phyloP scores from a whole-genome alignment of 2,888 invertebrate genomes.

The Miltochrista miniata region DNA sequence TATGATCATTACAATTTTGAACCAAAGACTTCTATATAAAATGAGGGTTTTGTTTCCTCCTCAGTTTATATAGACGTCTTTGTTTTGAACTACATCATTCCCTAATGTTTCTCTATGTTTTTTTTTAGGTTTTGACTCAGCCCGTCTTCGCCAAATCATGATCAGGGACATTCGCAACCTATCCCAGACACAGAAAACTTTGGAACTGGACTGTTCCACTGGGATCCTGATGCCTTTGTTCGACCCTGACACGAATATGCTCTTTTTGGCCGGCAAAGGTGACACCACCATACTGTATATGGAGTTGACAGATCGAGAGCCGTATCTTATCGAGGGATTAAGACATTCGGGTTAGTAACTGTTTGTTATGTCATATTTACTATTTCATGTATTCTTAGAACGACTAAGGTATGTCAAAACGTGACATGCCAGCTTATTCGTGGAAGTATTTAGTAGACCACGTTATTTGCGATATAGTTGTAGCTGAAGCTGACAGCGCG shows the following conservation, averaged over 20 bases:
- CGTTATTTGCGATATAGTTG: too few relatives aligned
- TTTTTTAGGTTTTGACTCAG: slow-evolving; percentile 88
- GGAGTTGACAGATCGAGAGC: slow-evolving; percentile 95
- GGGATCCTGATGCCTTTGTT: slow-evolving; percentile 96
- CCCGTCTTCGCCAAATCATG: slow-evolving; percentile 93
- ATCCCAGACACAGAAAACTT: slow-evolving; percentile 88
- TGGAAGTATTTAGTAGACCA: too few relatives aligned
- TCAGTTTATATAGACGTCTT: too few relatives aligned
- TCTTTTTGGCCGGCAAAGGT: slow-evolving; percentile 97
- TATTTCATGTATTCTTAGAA: too few relatives aligned
- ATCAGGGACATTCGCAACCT: slow-evolving; percentile 94
- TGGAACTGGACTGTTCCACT: slow-evolving; percentile 93
- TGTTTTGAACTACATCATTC: background rate
- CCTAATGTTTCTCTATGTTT: background rate
- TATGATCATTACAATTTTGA: too few relatives aligned
- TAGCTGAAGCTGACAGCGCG: too few relatives aligned
- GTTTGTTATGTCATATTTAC: too few relatives aligned
- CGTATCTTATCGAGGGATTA: slow-evolving; percentile 94
- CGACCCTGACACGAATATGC: slow-evolving; percentile 97
- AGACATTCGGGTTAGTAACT: slow-evolving; percentile 86
- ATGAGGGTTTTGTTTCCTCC: too few relatives aligned
- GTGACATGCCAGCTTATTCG: too few relatives aligned
- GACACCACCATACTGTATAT: slow-evolving; percentile 95
- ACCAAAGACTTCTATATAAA: too few relatives aligned
- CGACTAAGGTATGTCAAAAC: too few relatives aligned